phyloP scores from a whole-genome alignment of 2,113 vertebrate genomes.

The Oophaga pumilio region DNA sequence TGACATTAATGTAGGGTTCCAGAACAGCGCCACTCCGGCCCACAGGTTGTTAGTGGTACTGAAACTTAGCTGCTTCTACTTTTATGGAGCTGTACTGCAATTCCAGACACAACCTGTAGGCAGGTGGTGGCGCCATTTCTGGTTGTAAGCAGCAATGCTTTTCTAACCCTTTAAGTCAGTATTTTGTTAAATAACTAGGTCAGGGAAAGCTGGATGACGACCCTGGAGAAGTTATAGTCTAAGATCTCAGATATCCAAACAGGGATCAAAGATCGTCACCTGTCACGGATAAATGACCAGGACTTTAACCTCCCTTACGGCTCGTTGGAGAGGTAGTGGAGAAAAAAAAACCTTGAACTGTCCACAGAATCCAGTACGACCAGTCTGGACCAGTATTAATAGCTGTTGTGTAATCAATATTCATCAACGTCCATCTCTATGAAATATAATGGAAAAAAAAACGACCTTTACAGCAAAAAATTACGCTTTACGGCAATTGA shows the following conservation, averaged over 20 bases:
- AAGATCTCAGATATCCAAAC: neutral
- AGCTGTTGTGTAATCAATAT: neutral
- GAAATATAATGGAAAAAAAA: neutral
- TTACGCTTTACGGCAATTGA: neutral
- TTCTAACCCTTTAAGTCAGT: too few relatives aligned
- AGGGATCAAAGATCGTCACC: neutral
- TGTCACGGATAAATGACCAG: neutral
- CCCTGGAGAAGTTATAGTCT: neutral
- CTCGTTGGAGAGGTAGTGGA: neutral
- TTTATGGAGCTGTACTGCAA: too few relatives aligned
- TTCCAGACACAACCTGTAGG: too few relatives aligned
- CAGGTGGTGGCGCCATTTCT: neutral
- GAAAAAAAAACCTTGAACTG: neutral
- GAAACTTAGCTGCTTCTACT: too few relatives aligned
- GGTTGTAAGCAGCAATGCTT: too few relatives aligned
- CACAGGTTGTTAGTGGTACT: too few relatives aligned
- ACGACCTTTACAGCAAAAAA: neutral
- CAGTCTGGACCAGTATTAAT: neutral
- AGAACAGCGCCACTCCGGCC: too few relatives aligned
- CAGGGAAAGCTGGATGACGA: neutral
- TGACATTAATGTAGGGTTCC: too few relatives aligned
- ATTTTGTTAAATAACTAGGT: neutral
- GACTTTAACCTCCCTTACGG: neutral
- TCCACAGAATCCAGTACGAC: neutral
- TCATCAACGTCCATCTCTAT: neutral